Evolutionary conservation across 2,797 vertebrate species (phyloP).

Genomic region (Rachycentron canadum): DNA sequence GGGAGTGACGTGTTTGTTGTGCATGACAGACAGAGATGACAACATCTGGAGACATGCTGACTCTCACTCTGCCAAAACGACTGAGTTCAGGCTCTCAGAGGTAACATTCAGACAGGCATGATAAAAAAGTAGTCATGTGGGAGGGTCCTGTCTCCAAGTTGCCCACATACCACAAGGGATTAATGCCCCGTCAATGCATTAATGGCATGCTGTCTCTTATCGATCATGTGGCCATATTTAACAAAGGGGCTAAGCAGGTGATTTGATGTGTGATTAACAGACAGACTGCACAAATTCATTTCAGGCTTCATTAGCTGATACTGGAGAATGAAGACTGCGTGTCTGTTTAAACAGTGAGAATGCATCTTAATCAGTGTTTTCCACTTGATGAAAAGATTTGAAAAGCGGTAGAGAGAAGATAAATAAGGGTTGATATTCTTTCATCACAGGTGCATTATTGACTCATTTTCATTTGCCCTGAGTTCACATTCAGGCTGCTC

Average conservation of each 20-base stretch:
- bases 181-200: background rate
- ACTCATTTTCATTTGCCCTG: background rate
- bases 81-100: slow-evolving; percentile 34
- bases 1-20: slow-evolving; percentile 17
- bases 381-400: background rate
- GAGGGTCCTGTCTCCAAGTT: background rate
- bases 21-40: slow-evolving; percentile 37
- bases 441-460: slow-evolving; percentile 19
- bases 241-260: background rate
- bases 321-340: background rate
- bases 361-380: slow-evolving; percentile 4
- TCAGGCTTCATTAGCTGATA: background rate
- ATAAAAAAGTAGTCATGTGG: slow-evolving; percentile 6
- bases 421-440: slow-evolving; percentile 3
- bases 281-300: background rate
- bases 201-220: background rate
- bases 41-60: slow-evolving; percentile 37
- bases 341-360: background rate
- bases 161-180: slow-evolving; percentile 24
- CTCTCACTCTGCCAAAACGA: slow-evolving; percentile 24
- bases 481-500: background rate
- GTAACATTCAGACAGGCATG: slow-evolving; percentile 18
- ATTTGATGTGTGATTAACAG: slow-evolving; percentile 3
- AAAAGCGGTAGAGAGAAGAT: background rate
- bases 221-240: slow-evolving; percentile 24